phyloP scores from a whole-genome alignment of 2,888 invertebrate genomes.

The Drosophila cracens region DNA sequence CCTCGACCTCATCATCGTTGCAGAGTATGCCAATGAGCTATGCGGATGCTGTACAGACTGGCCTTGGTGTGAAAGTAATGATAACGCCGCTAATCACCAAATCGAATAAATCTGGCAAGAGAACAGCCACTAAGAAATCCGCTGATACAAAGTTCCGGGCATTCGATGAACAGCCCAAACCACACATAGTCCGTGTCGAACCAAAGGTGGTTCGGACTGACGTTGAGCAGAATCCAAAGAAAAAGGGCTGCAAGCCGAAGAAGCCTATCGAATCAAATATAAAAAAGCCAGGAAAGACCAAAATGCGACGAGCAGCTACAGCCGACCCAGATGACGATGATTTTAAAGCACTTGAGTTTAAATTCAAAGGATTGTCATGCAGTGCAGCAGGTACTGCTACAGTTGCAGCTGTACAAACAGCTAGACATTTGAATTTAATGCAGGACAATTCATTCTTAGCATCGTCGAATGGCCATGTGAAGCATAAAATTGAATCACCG shows the following conservation, averaged over 20 bases:
- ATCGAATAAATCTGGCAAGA: conserved; percentile 39
- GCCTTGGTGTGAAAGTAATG: conserved; percentile 45
- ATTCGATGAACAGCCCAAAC: conserved; percentile 55
- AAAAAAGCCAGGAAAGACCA: conserved; percentile 23
- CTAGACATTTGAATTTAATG: conserved; percentile 36
- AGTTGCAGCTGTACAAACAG: conserved; percentile 19
- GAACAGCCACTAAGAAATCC: conserved; percentile 28
- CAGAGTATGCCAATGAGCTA: conserved; percentile 55
- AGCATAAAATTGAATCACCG: conserved; percentile 3
- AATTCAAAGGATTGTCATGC: conserved; percentile 37
- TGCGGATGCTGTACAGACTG: conserved; percentile 59
- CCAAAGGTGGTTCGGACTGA: conserved; percentile 42
- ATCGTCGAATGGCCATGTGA: conserved; percentile 5
- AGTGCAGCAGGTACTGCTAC: conserved; percentile 20
- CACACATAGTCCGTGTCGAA: conserved; percentile 54
- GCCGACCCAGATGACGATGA: conserved; percentile 31
- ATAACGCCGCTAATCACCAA: conserved; percentile 51
- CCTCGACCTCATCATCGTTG: conserved; percentile 15
- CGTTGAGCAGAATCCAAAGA: conserved; percentile 23
- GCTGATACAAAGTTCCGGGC: conserved; percentile 48
- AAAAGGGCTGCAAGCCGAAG: conserved; percentile 30
- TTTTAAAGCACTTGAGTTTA: conserved; percentile 35
- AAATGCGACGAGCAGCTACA: conserved; percentile 5
- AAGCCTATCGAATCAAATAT: conserved; percentile 10
- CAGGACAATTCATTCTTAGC: conserved; percentile 35